Evolutionary conservation across 2,888 invertebrate species (phyloP).

Genomic region (Phalangium opilio): DNA sequence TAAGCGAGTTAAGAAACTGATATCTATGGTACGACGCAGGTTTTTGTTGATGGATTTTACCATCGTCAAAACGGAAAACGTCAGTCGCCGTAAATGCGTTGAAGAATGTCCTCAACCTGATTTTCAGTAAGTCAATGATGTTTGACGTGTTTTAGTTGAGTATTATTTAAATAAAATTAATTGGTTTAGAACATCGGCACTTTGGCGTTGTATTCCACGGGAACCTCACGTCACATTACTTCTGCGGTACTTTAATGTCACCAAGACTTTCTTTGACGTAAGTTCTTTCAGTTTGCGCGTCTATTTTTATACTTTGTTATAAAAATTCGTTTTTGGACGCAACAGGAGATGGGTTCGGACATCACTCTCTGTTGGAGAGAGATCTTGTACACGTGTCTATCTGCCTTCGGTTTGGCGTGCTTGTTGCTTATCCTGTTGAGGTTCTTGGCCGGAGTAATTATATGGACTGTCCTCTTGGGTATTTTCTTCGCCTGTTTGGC

Average conservation of each 20-base stretch:
- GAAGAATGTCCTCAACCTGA: slow-evolving; percentile 9
- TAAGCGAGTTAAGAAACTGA: no score
- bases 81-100: slow-evolving; percentile 5
- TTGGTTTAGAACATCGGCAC: neutral
- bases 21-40: no score
- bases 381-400: slow-evolving; percentile 5
- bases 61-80: no score
- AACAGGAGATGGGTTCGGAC: slow-evolving; percentile 15
- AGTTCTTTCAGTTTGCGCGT: neutral
- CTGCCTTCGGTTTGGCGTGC: slow-evolving; percentile 29
- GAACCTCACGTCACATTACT: slow-evolving; percentile 5
- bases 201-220: slow-evolving; percentile 8
- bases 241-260: slow-evolving; percentile 4
- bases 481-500: slow-evolving; percentile 38
- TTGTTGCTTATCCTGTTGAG: slow-evolving; percentile 40
- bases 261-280: slow-evolving; percentile 7
- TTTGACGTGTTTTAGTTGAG: no score
- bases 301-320: neutral
- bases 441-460: slow-evolving; percentile 42
- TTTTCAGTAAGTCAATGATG: slow-evolving; percentile 9
- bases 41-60: no score
- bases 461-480: slow-evolving; percentile 44
- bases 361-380: slow-evolving; percentile 16
- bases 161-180: no score
- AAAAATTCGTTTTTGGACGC: neutral